These are phyloP conservation scores for Ormia ochracea DNA, from an alignment of 2,888 invertebrate genomes.

Conservation along the genomic window DNA sequence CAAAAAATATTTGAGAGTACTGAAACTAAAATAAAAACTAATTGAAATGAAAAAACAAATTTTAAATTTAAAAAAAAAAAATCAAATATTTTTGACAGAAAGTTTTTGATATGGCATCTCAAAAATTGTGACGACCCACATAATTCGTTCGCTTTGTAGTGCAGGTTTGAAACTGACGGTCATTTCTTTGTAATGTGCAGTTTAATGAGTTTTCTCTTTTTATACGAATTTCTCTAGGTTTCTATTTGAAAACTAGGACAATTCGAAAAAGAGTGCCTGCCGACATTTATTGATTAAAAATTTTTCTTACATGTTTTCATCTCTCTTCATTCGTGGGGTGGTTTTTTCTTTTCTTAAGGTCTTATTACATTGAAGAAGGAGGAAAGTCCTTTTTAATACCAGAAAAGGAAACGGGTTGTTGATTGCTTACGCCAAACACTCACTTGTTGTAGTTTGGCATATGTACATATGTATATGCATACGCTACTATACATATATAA, in stretches of 20 bases:
- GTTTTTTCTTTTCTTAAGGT: neutral
- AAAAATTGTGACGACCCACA: neutral
- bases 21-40: too few species aligned
- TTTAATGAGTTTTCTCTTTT: neutral
- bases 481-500: too few species aligned
- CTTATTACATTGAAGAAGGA: conserved; percentile 23
- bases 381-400: conserved; percentile 8
- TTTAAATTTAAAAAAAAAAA: too few species aligned
- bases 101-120: conserved; percentile 9
- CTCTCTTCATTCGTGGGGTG: neutral
- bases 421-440: conserved; percentile 41
- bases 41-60: too few species aligned
- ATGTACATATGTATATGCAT: neutral
- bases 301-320: conserved; percentile 10
- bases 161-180: conserved; percentile 36
- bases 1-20: too few species aligned
- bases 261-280: conserved; percentile 50
- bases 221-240: neutral
- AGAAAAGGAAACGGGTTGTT: conserved; percentile 48
- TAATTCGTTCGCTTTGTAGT: conserved; percentile 8
- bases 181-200: conserved; percentile 22
- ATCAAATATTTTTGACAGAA: neutral
- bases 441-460: conserved; percentile 13
- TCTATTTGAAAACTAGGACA: conserved; percentile 50
- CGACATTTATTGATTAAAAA: conserved; percentile 51